Conservation (phyloP, 2,888 invertebrate genomes). For the Lycocerus yunnanus region DNA sequence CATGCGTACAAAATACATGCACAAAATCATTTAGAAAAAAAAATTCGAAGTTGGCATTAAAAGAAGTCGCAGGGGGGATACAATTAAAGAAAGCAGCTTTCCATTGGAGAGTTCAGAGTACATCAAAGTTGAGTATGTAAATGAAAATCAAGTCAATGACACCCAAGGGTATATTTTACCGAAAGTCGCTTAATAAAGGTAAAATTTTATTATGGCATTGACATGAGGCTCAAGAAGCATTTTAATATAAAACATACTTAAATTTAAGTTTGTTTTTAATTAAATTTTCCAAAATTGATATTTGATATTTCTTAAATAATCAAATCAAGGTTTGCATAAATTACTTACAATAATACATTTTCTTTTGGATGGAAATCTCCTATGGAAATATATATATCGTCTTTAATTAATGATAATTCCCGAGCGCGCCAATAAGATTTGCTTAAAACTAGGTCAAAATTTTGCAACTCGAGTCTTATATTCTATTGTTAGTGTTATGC, state of each 20-base stretch:
- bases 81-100: neutral
- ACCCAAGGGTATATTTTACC: neutral
- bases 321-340: neutral
- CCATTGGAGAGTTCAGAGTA: neutral
- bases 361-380: neutral
- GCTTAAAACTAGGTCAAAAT: neutral
- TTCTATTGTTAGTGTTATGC: neutral
- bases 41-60: too few relatives aligned
- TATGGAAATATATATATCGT: too few relatives aligned
- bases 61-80: neutral
- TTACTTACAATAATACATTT: neutral
- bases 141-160: neutral
- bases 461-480: neutral
- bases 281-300: neutral
- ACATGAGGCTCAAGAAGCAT: neutral
- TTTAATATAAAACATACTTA: neutral
- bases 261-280: neutral
- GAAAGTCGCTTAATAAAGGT: neutral
- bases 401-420: neutral
- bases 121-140: neutral
- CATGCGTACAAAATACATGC: too few relatives aligned
- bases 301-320: neutral
- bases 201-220: neutral
- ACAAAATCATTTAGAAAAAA: too few relatives aligned
- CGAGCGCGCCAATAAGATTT: neutral